phyloP scores from a whole-genome alignment of 1,140 invertebrate genomes.

The Bombus confusus region DNA sequence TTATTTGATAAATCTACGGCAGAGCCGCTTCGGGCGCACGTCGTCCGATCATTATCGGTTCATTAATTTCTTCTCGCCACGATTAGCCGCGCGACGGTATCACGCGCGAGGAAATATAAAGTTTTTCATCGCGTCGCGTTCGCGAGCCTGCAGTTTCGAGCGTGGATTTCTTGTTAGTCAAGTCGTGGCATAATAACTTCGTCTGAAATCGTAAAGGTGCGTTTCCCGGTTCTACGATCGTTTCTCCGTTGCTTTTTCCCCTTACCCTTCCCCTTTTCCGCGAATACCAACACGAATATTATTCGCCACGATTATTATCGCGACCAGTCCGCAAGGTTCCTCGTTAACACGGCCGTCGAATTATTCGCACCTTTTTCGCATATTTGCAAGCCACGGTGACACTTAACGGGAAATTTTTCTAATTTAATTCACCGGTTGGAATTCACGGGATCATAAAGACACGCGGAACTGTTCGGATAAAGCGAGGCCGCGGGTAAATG shows the following conservation, averaged over 20 bases:
- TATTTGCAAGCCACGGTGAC: neutral
- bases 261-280: neutral
- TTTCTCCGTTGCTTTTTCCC: neutral
- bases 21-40: constrained; percentile 10
- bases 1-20: constrained; percentile 42
- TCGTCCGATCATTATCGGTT: constrained; percentile 53
- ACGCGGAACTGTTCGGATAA: neutral
- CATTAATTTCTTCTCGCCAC: constrained; percentile 65
- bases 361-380: neutral
- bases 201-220: constrained; percentile 36
- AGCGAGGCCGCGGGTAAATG: neutral
- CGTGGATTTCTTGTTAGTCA: constrained; percentile 1
- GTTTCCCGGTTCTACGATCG: constrained; percentile 1
- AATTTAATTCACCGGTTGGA: neutral
- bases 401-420: constrained; percentile 6
- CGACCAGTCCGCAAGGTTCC: neutral
- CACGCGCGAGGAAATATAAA: constrained; percentile 37
- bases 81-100: constrained; percentile 43
- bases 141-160: neutral
- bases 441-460: neutral
- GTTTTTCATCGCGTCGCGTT: constrained; percentile 30
- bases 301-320: neutral
- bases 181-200: constrained; percentile 35
- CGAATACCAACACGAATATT: neutral
- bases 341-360: neutral